A percentile compares a stretch with the other conserved stretches of the same genome.
These are phyloP conservation scores for Netelia melanura DNA, from an alignment of 2,888 invertebrate species.

Conservation along the genomic window DNA sequence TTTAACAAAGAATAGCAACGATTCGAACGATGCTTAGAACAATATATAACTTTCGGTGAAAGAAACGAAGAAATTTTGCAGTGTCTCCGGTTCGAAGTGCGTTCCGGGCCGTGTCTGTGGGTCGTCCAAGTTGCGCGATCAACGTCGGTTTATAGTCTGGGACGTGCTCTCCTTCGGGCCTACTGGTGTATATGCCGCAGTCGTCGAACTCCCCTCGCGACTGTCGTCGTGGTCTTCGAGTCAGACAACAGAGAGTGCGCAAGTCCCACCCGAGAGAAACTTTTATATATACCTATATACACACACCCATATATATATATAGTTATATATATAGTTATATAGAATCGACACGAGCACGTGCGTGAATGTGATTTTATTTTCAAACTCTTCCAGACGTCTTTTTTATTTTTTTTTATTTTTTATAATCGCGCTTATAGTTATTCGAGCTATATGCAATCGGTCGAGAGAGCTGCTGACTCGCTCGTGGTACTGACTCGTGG, in stretches of 20 bases:
- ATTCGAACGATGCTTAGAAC: background rate
- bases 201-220: slow-evolving; percentile 65
- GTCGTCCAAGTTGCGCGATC: slow-evolving; percentile 50
- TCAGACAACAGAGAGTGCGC: slow-evolving; percentile 58
- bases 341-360: background rate
- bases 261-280: slow-evolving; percentile 47
- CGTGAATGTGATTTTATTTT: slow-evolving; percentile 30
- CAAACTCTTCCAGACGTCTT: slow-evolving; percentile 31
- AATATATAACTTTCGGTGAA: background rate
- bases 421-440: background rate
- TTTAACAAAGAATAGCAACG: background rate
- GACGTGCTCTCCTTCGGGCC: slow-evolving; percentile 48
- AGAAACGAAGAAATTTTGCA: background rate
- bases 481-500: background rate
- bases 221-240: slow-evolving; percentile 44
- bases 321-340: background rate
- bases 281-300: background rate
- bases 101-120: slow-evolving; percentile 20
- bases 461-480: slow-evolving; percentile 49
- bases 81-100: background rate
- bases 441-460: background rate
- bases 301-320: background rate
- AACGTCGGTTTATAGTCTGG: slow-evolving; percentile 49
- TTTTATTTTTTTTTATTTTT: background rate
- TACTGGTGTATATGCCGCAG: slow-evolving; percentile 44